A percentile compares a stretch with the other conserved stretches of the same genome.
Evolutionary conservation across 2,888 invertebrate species (phyloP).

Genomic region (Eupithecia subfuscata): DNA sequence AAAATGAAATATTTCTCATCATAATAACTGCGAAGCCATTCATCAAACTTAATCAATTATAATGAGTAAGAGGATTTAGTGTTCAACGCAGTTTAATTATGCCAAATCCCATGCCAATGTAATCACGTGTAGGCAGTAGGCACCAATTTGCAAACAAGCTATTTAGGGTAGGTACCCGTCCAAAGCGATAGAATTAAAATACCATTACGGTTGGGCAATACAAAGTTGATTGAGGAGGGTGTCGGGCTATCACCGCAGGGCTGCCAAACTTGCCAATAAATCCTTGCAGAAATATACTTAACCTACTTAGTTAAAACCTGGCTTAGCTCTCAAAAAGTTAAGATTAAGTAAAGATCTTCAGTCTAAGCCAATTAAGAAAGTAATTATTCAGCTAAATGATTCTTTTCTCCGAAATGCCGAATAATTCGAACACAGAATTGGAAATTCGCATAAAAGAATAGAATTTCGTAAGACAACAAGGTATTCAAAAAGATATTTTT

Average conservation of each 20-base stretch:
- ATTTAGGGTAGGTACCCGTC: slow-evolving; percentile 63
- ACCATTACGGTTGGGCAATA: slow-evolving; percentile 75
- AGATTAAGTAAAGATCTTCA: not conserved
- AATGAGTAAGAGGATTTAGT: slow-evolving; percentile 34
- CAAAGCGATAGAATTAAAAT: slow-evolving; percentile 82
- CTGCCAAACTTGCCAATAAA: slow-evolving; percentile 25
- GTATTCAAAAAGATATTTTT: not conserved
- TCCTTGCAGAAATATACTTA: slow-evolving; percentile 4
- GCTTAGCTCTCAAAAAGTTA: not conserved
- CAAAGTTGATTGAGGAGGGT: slow-evolving; percentile 74
- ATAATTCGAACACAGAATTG: slow-evolving; percentile 1
- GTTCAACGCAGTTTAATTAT: slow-evolving; percentile 45
- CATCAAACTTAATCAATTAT: slow-evolving; percentile 48
- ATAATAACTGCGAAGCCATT: slow-evolving; percentile 21
- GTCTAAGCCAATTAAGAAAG: slow-evolving; percentile 5
- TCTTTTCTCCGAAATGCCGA: not conserved
- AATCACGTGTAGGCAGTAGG: slow-evolving; percentile 60
- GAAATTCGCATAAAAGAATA: not conserved
- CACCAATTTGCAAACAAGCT: slow-evolving; percentile 75
- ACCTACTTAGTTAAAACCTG: not conserved
- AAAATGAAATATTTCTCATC: not conserved
- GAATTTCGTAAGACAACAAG: not conserved
- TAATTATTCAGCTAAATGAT: not conserved
- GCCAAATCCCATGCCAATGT: slow-evolving; percentile 50
- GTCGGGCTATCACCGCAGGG: slow-evolving; percentile 33